A percentile compares a stretch with the other conserved stretches of the same genome.
Conservation (phyloP, 2,797 vertebrate species). For the Mionectes olivaceus region DNA sequence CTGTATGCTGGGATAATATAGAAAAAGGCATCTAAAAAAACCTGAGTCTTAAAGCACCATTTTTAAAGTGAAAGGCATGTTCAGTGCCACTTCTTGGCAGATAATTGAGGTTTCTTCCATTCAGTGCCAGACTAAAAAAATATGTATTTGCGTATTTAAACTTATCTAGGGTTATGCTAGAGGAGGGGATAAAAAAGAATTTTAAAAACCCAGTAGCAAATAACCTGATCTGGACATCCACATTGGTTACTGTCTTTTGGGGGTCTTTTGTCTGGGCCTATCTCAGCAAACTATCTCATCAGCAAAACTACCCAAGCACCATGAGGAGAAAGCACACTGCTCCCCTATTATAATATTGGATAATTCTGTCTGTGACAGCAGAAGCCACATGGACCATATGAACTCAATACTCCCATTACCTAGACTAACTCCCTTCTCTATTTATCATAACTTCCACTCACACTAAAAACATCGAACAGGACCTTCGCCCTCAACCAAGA, state of each 20-base stretch:
- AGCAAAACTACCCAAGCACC: background rate
- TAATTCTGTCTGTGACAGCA: background rate
- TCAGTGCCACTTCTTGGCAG: background rate
- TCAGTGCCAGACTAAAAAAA: background rate
- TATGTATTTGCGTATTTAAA: background rate
- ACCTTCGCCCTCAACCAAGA: background rate
- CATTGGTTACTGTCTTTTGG: accelerated
- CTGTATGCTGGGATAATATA: background rate
- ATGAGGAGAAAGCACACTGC: background rate
- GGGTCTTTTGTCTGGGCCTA: background rate
- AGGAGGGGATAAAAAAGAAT: accelerated
- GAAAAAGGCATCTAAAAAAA: background rate
- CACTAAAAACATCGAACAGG: background rate
- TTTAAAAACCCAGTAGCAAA: background rate
- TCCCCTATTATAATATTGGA: background rate
- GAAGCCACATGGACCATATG: background rate
- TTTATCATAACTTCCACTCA: background rate
- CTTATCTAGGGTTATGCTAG: background rate
- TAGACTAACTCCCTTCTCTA: background rate
- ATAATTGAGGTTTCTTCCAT: background rate
- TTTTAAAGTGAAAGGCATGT: background rate
- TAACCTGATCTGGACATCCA: background rate
- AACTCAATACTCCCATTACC: background rate
- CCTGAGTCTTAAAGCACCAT: background rate
- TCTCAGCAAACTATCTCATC: background rate